phyloP scores from a whole-genome alignment of 2,888 invertebrate genomes.

The Drosophila pseudotakahashii region DNA sequence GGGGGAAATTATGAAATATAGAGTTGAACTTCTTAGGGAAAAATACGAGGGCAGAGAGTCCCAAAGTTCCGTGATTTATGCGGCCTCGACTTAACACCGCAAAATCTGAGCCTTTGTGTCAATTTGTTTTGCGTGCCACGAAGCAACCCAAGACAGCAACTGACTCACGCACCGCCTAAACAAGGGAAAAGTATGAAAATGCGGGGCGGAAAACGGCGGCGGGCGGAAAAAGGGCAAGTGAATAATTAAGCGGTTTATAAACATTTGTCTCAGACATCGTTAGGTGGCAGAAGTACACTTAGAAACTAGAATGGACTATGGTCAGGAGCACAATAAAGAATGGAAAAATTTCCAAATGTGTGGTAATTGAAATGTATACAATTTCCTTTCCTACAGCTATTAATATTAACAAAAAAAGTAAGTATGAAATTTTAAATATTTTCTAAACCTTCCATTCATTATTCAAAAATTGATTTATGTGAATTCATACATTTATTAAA shows the following conservation, averaged over 20 bases:
- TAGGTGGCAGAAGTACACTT: conserved; percentile 31
- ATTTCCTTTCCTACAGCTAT: no score
- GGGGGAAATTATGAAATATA: conserved; percentile 42
- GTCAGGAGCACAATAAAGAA: neutral
- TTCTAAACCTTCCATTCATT: no score
- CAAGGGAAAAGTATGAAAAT: conserved; percentile 38
- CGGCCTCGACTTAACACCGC: conserved; percentile 70
- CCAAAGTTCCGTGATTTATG: conserved; percentile 65
- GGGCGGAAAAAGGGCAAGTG: conserved; percentile 71
- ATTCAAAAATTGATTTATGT: no score
- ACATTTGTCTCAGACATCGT: conserved; percentile 73
- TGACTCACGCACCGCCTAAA: conserved; percentile 36
- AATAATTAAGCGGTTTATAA: conserved; percentile 80
- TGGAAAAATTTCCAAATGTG: neutral
- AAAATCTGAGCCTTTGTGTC: conserved; percentile 75
- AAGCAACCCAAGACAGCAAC: conserved; percentile 28
- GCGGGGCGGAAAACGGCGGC: conserved; percentile 9
- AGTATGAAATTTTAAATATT: no score
- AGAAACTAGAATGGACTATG: neutral
- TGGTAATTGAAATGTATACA: no score
- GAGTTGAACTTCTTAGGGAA: conserved; percentile 38
- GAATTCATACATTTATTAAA: no score
- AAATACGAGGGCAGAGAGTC: conserved; percentile 21
- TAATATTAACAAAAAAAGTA: no score
- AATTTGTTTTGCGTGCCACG: conserved; percentile 73